Percentiles rank a stretch among this genome's conserved stretches.
Conservation (phyloP, 1,140 invertebrate species). For the Steinernema khuongi region DNA sequence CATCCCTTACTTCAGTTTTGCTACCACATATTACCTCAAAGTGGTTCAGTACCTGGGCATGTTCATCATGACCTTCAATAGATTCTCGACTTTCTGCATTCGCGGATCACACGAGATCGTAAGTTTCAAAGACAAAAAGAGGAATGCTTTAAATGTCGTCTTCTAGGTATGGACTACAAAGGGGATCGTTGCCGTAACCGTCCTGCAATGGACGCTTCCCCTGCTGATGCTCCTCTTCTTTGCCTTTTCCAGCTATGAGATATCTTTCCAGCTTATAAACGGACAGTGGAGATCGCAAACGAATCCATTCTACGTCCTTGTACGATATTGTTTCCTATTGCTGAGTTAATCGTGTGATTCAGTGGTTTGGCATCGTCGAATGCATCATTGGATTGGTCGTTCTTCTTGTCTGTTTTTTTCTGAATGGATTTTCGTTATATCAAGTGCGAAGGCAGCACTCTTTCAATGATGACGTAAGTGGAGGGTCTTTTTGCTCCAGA, state of each 20-base stretch:
- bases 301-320: neutral
- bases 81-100: neutral
- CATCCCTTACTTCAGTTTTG: neutral
- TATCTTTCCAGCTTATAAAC: neutral
- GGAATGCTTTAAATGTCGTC: no score
- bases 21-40: neutral
- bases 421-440: neutral
- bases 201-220: neutral
- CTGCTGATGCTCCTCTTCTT: constrained; percentile 9
- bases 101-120: neutral
- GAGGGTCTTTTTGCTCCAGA: no score
- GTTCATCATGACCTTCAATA: neutral
- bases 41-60: neutral
- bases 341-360: neutral
- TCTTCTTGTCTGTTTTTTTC: neutral
- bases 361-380: neutral
- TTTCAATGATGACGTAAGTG: neutral
- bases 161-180: neutral
- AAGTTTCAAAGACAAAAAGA: no score
- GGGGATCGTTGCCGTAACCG: neutral
- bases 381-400: neutral
- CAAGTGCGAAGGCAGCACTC: neutral
- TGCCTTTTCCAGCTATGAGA: neutral
- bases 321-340: neutral
- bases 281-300: neutral